Conservation (phyloP, 2,113 vertebrate genomes). For the Poicephalus meyeri region DNA sequence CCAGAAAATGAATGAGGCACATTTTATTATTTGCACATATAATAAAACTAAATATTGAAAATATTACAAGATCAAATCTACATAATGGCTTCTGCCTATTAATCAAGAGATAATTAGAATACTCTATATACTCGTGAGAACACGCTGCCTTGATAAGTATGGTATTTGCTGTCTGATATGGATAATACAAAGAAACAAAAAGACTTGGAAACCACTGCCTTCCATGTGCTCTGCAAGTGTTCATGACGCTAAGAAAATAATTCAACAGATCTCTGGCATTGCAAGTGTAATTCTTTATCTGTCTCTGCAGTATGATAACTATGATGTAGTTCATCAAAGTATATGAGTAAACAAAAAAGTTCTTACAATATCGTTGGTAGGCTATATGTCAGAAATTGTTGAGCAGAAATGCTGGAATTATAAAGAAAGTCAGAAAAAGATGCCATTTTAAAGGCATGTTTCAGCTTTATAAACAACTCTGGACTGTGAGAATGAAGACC, state of each 20-base stretch:
- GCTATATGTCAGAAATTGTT: neutral
- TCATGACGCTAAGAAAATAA: neutral
- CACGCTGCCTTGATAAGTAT: constrained; percentile 68
- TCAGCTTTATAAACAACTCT: neutral
- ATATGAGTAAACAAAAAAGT: neutral
- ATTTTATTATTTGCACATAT: neutral
- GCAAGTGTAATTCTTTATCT: neutral
- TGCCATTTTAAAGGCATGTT: neutral
- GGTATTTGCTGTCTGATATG: constrained; percentile 60
- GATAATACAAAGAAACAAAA: constrained; percentile 68
- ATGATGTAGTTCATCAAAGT: neutral
- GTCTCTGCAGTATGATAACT: neutral
- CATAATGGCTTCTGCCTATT: constrained; percentile 53
- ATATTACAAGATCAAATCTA: constrained; percentile 57
- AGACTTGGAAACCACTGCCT: constrained; percentile 37
- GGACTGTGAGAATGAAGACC: too few relatives aligned
- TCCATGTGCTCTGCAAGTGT: neutral
- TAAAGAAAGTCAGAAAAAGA: neutral
- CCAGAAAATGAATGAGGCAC: constrained; percentile 54
- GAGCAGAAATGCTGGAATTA: neutral
- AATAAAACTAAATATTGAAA: constrained; percentile 70
- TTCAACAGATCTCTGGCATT: neutral
- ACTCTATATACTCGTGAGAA: constrained; percentile 72
- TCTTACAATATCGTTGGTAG: neutral
- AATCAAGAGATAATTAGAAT: constrained; percentile 75